Conservation (phyloP, 2,888 invertebrate genomes). For the Hydriomena furcata region DNA sequence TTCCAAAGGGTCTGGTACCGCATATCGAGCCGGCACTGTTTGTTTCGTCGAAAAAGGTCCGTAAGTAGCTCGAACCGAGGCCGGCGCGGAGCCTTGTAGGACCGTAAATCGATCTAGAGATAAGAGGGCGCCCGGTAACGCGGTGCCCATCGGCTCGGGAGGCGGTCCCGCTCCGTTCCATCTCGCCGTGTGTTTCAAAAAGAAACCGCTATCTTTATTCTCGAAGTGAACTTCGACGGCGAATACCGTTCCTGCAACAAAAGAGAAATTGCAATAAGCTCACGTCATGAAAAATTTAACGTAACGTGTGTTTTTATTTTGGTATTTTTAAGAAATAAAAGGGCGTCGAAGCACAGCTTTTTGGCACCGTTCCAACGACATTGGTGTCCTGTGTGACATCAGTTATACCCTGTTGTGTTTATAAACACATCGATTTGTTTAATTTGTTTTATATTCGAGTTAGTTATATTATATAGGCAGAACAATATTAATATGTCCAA, state of each 20-base stretch:
- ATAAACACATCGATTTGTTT: conserved; percentile 54
- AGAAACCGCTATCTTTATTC: conserved; percentile 95
- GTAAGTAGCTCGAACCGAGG: conserved; percentile 95
- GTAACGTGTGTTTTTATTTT: conserved; percentile 66
- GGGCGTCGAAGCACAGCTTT: conserved; percentile 57
- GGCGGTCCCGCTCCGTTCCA: conserved; percentile 85
- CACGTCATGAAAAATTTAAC: conserved; percentile 42
- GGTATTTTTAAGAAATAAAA: conserved; percentile 64
- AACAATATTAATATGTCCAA: conserved; percentile 1
- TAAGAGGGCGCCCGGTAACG: conserved; percentile 86
- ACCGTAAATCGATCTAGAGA: conserved; percentile 95
- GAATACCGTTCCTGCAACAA: conserved; percentile 86
- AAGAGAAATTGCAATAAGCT: conserved; percentile 50
- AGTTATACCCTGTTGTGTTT: conserved; percentile 58
- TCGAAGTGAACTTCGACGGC: conserved; percentile 96
- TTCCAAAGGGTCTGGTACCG: conserved; percentile 93
- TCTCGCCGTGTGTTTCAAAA: conserved; percentile 91
- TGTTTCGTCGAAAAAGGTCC: conserved; percentile 98
- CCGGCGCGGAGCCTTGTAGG: conserved; percentile 94
- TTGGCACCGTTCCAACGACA: conserved; percentile 68
- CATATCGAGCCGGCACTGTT: conserved; percentile 94
- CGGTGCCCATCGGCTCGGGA: conserved; percentile 72
- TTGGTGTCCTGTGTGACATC: conserved; percentile 56
- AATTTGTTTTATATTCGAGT: conserved; percentile 13
- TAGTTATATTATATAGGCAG: not conserved